Percentiles rank a stretch among this genome's conserved stretches.
These are phyloP conservation scores for Homarus gammarus DNA, from an alignment of 2,888 invertebrate genomes.

Conservation along the genomic window DNA sequence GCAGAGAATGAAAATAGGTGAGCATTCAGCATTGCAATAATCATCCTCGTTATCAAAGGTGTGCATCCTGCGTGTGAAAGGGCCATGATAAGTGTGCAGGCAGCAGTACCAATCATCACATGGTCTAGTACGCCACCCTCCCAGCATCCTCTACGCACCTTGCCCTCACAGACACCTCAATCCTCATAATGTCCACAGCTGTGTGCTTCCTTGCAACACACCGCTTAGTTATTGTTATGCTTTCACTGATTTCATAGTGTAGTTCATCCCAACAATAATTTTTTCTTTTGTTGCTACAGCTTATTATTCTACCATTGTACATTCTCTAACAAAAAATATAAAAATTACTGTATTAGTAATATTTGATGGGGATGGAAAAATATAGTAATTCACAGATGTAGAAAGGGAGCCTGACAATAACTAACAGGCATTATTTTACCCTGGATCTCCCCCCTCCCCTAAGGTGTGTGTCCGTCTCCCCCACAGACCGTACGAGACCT, in stretches of 20 bases:
- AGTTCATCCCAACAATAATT: not conserved
- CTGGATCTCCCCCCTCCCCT: conserved; percentile 1
- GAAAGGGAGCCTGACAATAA: not conserved
- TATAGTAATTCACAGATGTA: not conserved
- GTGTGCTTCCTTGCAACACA: not conserved
- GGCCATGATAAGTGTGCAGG: not conserved
- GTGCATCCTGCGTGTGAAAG: not conserved
- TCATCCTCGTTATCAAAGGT: not conserved
- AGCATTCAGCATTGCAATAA: no score
- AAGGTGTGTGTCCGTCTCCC: conserved; percentile 27
- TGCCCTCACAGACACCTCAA: no score
- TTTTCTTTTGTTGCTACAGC: not conserved
- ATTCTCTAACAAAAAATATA: not conserved
- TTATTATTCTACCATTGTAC: not conserved
- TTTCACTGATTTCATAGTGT: no score
- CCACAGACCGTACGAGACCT: conserved; percentile 65
- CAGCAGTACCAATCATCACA: not conserved
- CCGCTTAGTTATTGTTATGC: no score
- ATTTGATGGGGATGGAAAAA: not conserved
- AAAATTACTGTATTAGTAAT: not conserved
- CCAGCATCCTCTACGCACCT: no score
- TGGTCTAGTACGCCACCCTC: no score
- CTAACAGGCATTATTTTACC: not conserved
- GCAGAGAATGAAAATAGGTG: no score
- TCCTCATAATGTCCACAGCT: not conserved